A percentile compares a stretch with the other conserved stretches of the same genome.
These are phyloP conservation scores for Agrochola lychnidis DNA, from an alignment of 2,888 invertebrate genomes.

Conservation along the genomic window DNA sequence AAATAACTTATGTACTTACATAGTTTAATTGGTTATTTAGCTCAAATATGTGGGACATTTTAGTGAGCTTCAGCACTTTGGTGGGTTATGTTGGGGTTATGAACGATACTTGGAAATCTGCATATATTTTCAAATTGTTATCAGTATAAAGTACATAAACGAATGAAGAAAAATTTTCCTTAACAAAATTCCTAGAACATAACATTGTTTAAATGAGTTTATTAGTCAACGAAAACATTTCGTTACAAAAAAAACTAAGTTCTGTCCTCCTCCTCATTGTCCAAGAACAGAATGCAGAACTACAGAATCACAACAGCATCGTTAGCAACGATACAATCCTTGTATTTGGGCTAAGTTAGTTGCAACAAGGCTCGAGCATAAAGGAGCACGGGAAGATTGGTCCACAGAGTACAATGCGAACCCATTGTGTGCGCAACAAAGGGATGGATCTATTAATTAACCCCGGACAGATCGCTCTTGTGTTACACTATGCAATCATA, in stretches of 20 bases:
- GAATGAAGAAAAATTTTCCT: neutral
- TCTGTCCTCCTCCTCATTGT: neutral
- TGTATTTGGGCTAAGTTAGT: slow-evolving; percentile 59
- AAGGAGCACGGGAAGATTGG: slow-evolving; percentile 71
- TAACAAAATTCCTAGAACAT: neutral
- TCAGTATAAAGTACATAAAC: neutral
- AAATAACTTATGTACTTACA: slow-evolving; percentile 15
- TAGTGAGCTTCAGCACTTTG: neutral
- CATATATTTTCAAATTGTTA: too few relatives aligned
- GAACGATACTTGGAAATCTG: neutral
- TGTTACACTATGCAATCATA: slow-evolving; percentile 65
- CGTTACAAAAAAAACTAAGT: neutral
- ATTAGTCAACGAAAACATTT: neutral
- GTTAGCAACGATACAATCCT: slow-evolving; percentile 46
- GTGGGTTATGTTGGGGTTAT: neutral
- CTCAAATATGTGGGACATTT: slow-evolving; percentile 20
- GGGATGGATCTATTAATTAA: slow-evolving; percentile 81
- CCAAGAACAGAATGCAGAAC: slow-evolving; percentile 22
- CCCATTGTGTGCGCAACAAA: slow-evolving; percentile 77
- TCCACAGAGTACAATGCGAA: slow-evolving; percentile 73
- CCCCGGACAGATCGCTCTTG: slow-evolving; percentile 74
- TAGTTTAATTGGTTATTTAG: slow-evolving; percentile 42
- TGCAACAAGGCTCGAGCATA: slow-evolving; percentile 58
- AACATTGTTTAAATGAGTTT: neutral
- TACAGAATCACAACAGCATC: slow-evolving; percentile 45